phyloP scores from a whole-genome alignment of 2,888 invertebrate species.

The Drepana falcataria region DNA sequence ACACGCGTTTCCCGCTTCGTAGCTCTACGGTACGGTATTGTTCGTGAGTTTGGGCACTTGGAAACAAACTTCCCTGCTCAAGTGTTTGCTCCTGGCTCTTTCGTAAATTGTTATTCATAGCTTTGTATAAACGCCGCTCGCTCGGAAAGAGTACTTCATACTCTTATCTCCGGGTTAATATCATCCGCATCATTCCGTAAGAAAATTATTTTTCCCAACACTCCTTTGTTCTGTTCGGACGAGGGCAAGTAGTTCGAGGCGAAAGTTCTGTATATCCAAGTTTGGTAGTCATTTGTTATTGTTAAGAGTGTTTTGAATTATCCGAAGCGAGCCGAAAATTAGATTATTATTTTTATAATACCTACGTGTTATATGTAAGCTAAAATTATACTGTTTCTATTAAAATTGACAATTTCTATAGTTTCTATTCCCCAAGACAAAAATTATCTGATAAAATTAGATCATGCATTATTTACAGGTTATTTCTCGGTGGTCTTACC shows the following conservation, averaged over 20 bases:
- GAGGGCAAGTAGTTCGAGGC: slow-evolving; percentile 27
- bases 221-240: slow-evolving; percentile 40
- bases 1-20: slow-evolving; percentile 33
- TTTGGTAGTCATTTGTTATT: slow-evolving; percentile 12
- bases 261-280: slow-evolving; percentile 17
- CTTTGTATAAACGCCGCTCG: slow-evolving; percentile 67
- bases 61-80: slow-evolving; percentile 71
- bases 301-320: slow-evolving; percentile 1
- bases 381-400: too few species aligned
- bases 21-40: slow-evolving; percentile 62
- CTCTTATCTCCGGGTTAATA: slow-evolving; percentile 63
- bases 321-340: neutral
- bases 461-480: slow-evolving; percentile 35
- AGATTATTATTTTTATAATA: too few species aligned
- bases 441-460: slow-evolving; percentile 22
- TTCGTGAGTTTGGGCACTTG: slow-evolving; percentile 71
- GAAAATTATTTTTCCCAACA: slow-evolving; percentile 50
- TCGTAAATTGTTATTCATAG: slow-evolving; percentile 77
- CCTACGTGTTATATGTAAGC: too few species aligned
- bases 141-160: slow-evolving; percentile 68
- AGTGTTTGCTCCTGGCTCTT: slow-evolving; percentile 74
- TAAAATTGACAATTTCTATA: too few species aligned
- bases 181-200: slow-evolving; percentile 41
- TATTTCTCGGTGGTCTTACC: slow-evolving; percentile 22
- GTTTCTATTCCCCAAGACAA: neutral